These are phyloP conservation scores for Saccostrea echinata DNA, from an alignment of 1,140 invertebrate genomes.

Conservation along the genomic window DNA sequence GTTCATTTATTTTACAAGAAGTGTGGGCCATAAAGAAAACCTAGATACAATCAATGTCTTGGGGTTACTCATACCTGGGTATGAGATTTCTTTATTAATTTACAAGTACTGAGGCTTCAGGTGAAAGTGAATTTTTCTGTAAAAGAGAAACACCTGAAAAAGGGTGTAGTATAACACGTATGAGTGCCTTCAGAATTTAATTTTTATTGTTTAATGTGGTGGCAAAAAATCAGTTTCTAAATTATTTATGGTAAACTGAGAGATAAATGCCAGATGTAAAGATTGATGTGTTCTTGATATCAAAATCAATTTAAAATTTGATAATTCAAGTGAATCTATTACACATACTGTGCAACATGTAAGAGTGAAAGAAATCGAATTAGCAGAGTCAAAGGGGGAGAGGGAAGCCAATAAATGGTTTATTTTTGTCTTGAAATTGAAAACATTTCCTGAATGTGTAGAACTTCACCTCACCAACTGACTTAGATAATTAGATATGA, in stretches of 20 bases:
- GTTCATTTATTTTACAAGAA: constrained; percentile 33
- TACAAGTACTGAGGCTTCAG: background rate
- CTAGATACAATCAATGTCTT: background rate
- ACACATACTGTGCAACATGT: too few species aligned
- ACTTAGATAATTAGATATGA: background rate
- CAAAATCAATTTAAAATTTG: too few species aligned
- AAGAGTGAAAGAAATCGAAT: too few species aligned
- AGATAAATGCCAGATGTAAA: too few species aligned
- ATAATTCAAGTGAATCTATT: too few species aligned
- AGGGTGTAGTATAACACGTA: too few species aligned
- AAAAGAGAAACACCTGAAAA: background rate
- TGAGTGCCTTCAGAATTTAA: too few species aligned
- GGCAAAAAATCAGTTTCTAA: too few species aligned
- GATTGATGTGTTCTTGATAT: too few species aligned
- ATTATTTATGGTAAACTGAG: too few species aligned
- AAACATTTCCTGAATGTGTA: background rate
- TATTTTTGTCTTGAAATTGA: background rate
- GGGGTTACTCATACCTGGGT: background rate
- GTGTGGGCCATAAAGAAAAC: constrained; percentile 12
- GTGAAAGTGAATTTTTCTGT: background rate
- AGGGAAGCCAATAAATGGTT: background rate
- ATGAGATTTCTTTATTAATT: constrained; percentile 11
- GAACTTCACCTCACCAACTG: background rate
- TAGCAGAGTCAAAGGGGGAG: background rate
- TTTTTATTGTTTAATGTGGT: too few species aligned